These are phyloP conservation scores for Trichonephila inaurata DNA, from an alignment of 1,140 invertebrate genomes.

Conservation along the genomic window DNA sequence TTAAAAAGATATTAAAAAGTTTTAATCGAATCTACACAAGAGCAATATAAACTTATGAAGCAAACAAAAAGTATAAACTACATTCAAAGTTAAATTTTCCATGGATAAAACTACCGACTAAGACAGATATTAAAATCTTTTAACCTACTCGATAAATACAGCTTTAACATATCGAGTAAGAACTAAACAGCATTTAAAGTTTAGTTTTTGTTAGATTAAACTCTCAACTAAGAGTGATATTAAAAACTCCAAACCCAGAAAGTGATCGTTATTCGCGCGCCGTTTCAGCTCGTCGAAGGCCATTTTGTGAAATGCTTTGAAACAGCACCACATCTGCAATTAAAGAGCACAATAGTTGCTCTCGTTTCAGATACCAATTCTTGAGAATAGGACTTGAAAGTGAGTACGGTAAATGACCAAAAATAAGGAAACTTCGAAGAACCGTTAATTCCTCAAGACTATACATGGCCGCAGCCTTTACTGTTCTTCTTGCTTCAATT, in stretches of 20 bases:
- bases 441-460: constrained; percentile 62
- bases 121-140: no score
- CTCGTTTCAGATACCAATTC: constrained; percentile 51
- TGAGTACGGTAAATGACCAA: constrained; percentile 19
- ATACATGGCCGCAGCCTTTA: constrained; percentile 43
- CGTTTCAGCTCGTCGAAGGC: background rate
- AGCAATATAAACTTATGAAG: no score
- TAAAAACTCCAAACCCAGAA: background rate
- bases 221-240: background rate
- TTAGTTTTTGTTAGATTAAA: background rate
- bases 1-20: no score
- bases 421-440: constrained; percentile 58
- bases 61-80: no score
- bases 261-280: background rate
- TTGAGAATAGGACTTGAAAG: constrained; percentile 15
- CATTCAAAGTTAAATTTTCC: no score
- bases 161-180: no score
- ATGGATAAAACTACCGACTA: no score
- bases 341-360: constrained; percentile 32
- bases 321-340: constrained; percentile 21
- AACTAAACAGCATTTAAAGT: no score
- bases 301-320: constrained; percentile 15
- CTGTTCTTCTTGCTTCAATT: constrained; percentile 67
- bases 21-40: no score
- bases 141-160: no score